Evolutionary conservation across 2,113 vertebrate genomes (phyloP), one percentile per base, ranked within the genome.

Genomic region (Boleophthalmus pectinirostris): DNA sequence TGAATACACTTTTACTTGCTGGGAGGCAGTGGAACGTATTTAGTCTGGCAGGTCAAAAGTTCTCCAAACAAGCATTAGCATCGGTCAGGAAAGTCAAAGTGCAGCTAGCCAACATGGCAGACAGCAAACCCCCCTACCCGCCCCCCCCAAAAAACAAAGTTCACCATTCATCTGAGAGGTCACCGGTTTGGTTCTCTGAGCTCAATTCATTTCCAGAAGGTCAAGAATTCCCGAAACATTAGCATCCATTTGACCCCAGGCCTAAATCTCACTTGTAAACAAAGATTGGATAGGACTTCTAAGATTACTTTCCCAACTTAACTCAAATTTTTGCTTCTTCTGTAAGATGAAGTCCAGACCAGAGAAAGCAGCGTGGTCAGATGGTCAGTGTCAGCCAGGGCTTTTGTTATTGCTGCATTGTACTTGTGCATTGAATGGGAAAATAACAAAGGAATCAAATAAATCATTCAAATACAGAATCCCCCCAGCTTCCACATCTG

Each of bases 371-470:
- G 86, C 81, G 75, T 89, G 83, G 91, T 91, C 88, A 88, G 89
- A 86, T 87, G 88, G 88, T 88, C 88, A 90, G 82, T 86, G 85
- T 88, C 89, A 91, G 85, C 86, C 74, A 73, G 77, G 74, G 84
- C 86, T 81, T 91, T 93, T 92, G 91, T 92, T 86, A 38, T 14
- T 66, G 79, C 82, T 65, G 43, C 86, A 91, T 93, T 93, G 90
- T 92, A 83, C 85, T 67, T 90, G 91, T 91, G 90, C 90, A 82
- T 23, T 85, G 86, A 80, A 87, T 77, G 77, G 86, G 91, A 91
- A 92, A 91, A 91, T 74, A 80, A 91, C 88, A 89, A 87, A 89
- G 83, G 87, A 69, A 75, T 79, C 73, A 88, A 88, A 89, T 92
- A 86, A 90, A 90, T 91, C 84, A 88, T 91, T 89, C 86, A 89